Percentiles rank a stretch among this genome's conserved stretches.
Conservation (phyloP, 2,797 vertebrate genomes). For the Amazonetta brasiliensis region DNA sequence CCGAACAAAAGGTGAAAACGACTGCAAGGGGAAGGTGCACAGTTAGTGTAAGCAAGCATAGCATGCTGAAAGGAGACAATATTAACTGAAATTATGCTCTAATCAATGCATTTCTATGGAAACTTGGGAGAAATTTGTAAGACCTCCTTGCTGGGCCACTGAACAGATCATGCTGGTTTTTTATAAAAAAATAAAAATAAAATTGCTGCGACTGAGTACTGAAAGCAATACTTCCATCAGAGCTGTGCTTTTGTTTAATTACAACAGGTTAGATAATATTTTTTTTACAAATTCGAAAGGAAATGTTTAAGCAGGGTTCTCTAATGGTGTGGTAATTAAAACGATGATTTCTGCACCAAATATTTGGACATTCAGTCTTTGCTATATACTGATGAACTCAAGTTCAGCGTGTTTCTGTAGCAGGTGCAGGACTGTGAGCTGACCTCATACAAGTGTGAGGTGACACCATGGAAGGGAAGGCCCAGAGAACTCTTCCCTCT, state of each 20-base stretch:
- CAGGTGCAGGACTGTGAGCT: not conserved
- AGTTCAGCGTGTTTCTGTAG: not conserved
- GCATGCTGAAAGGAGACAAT: conserved; percentile 85
- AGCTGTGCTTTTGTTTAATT: conserved; percentile 47
- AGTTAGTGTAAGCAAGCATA: conserved; percentile 81
- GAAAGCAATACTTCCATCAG: not conserved
- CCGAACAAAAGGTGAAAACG: conserved; percentile 88
- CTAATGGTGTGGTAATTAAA: conserved; percentile 5
- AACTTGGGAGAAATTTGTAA: conserved; percentile 85
- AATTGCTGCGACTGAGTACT: conserved; percentile 34
- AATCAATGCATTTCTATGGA: conserved; percentile 95
- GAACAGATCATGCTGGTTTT: conserved; percentile 21
- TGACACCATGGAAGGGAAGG: too few relatives aligned
- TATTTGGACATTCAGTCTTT: not conserved
- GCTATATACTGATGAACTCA: not conserved
- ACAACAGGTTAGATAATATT: conserved; percentile 17
- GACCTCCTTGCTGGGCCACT: conserved; percentile 64
- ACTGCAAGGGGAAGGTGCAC: conserved; percentile 82
- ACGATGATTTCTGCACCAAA: not conserved
- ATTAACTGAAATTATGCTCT: conserved; percentile 87
- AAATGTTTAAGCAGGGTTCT: not conserved
- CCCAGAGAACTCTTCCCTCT: not conserved
- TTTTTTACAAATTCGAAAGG: not conserved
- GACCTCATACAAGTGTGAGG: not conserved
- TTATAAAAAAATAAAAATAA: not conserved